Conservation (phyloP, 2,113 vertebrate species). For the Leuciscus idus region DNA sequence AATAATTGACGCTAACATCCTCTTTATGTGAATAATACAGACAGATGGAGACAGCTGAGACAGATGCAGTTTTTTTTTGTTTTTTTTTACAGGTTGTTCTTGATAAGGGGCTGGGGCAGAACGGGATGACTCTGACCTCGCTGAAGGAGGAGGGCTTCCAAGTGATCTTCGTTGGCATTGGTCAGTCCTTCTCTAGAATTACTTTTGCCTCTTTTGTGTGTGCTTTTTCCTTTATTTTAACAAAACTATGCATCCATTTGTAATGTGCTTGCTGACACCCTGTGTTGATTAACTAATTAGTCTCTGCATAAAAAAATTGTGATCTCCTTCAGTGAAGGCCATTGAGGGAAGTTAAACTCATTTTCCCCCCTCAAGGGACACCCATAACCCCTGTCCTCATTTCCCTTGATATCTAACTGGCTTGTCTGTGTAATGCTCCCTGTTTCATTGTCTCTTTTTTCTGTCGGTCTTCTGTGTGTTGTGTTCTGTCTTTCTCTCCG, state of each 20-base stretch:
- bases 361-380: neutral
- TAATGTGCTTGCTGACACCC: neutral
- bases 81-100: conserved; percentile 78
- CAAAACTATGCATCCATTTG: neutral
- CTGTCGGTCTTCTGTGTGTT: neutral
- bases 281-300: neutral
- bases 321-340: neutral
- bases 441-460: neutral
- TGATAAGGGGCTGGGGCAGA: conserved; percentile 79
- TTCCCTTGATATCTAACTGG: neutral
- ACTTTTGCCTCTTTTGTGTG: neutral
- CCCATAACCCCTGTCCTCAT: neutral
- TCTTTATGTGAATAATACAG: conserved; percentile 39
- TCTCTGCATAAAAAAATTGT: neutral
- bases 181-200: conserved; percentile 71
- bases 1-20: conserved; percentile 45
- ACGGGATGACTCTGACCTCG: conserved; percentile 81
- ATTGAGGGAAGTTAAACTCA: neutral
- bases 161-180: conserved; percentile 89
- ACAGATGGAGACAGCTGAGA: conserved; percentile 35
- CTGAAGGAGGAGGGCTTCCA: conserved; percentile 84
- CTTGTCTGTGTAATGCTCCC: conserved; percentile 4
- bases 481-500: neutral
- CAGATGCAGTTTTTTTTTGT: neutral
- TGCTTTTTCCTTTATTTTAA: neutral